These are phyloP conservation scores for Dermochelys coriacea DNA, from an alignment of 2,797 vertebrate genomes.

Conservation along the genomic window DNA sequence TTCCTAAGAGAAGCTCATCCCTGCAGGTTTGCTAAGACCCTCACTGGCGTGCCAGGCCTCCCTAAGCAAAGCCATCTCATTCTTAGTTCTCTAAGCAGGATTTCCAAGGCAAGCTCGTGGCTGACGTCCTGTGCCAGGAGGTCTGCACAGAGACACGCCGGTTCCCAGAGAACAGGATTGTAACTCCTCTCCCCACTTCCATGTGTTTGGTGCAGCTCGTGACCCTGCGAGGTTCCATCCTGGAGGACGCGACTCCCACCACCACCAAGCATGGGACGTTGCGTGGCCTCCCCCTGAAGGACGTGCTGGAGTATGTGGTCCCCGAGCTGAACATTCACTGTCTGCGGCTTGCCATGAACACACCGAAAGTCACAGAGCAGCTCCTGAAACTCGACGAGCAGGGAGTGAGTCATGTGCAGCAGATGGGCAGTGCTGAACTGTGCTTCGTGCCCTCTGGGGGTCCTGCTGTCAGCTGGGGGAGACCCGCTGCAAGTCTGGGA, in stretches of 20 bases:
- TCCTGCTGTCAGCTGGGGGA: background rate
- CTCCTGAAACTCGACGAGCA: conserved; percentile 96
- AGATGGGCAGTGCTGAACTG: background rate
- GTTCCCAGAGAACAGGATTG: background rate
- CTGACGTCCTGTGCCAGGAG: background rate
- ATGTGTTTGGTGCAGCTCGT: conserved; percentile 81
- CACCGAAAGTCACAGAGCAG: conserved; percentile 93
- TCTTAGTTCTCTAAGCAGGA: background rate
- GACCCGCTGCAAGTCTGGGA: too few species aligned
- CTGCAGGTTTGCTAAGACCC: background rate
- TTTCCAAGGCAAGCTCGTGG: background rate
- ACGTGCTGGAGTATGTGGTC: conserved; percentile 90
- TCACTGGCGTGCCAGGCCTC: background rate
- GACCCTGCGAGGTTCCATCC: conserved; percentile 90
- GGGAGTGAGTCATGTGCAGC: conserved; percentile 83
- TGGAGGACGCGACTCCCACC: conserved; percentile 90
- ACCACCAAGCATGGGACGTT: conserved; percentile 87
- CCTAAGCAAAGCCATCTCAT: background rate
- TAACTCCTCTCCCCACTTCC: background rate
- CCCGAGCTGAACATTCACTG: conserved; percentile 91
- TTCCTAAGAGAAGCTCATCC: too few species aligned
- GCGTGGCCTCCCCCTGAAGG: conserved; percentile 89
- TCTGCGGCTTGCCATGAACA: conserved; percentile 87
- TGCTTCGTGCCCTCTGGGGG: background rate
- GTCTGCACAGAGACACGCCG: too few species aligned